A percentile compares a stretch with the other conserved stretches of the same genome.
Conservation (phyloP, 1,140 invertebrate genomes). For the Ectropis grisescens region DNA sequence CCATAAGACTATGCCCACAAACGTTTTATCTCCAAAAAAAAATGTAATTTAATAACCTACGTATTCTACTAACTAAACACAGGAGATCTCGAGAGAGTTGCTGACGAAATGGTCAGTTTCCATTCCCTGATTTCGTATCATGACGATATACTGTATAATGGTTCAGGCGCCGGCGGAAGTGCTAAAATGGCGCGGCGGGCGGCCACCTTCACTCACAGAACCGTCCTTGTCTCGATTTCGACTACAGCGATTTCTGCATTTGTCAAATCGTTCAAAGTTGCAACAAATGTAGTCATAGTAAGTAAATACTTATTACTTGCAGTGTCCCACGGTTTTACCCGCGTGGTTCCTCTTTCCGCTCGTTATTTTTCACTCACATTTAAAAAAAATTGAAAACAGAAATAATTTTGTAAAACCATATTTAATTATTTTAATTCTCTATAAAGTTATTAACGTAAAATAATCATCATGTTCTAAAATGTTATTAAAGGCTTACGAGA, state of each 20-base stretch:
- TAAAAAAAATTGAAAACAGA: too few relatives aligned
- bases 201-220: slow-evolving; percentile 35
- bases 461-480: neutral
- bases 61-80: too few relatives aligned
- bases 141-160: too few relatives aligned
- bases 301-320: neutral
- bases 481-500: neutral
- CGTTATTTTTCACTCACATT: too few relatives aligned
- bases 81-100: too few relatives aligned
- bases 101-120: too few relatives aligned
- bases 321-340: neutral
- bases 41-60: too few relatives aligned
- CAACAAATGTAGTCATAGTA: neutral
- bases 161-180: slow-evolving; percentile 57
- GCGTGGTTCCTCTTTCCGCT: too few relatives aligned
- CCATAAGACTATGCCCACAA: too few relatives aligned
- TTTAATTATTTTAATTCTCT: neutral
- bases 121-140: too few relatives aligned
- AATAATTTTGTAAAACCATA: neutral
- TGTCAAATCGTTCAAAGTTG: too few relatives aligned
- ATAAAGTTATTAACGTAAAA: neutral
- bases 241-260: neutral
- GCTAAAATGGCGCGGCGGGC: slow-evolving; percentile 30
- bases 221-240: slow-evolving; percentile 16
- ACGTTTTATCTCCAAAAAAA: too few relatives aligned